Evolutionary conservation across 1,140 invertebrate species (phyloP).

Genomic region (Halotydeus destructor): DNA sequence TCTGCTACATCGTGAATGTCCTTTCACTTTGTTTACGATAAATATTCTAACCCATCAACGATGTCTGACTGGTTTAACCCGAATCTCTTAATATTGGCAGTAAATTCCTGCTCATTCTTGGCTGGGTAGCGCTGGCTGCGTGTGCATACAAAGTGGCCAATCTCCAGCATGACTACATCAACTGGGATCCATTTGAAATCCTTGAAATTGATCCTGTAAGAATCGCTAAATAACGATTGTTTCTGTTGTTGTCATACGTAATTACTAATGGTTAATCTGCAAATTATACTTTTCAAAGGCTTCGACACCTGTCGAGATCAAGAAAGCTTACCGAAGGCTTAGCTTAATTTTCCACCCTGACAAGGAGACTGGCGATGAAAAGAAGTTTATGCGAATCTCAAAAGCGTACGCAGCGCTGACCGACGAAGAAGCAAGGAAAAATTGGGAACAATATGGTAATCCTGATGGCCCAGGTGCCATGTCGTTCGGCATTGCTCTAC

Average conservation of each 20-base stretch:
- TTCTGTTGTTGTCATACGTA: neutral
- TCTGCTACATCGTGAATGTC: neutral
- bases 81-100: slow-evolving; percentile 26
- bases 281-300: slow-evolving; percentile 30
- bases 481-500: slow-evolving; percentile 95
- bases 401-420: slow-evolving; percentile 71
- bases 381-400: slow-evolving; percentile 88
- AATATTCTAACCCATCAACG: too few species aligned
- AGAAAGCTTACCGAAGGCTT: slow-evolving; percentile 80
- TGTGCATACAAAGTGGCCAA: slow-evolving; percentile 89
- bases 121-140: slow-evolving; percentile 67
- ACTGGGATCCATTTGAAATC: slow-evolving; percentile 97
- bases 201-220: slow-evolving; percentile 58
- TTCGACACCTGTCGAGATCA: slow-evolving; percentile 65
- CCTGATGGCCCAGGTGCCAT: slow-evolving; percentile 96
- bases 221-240: slow-evolving; percentile 8
- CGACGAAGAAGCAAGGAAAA: slow-evolving; percentile 84
- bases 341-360: slow-evolving; percentile 91
- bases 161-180: slow-evolving; percentile 92
- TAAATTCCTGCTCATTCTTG: slow-evolving; percentile 45
- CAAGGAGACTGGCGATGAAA: slow-evolving; percentile 88
- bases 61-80: neutral
- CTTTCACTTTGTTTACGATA: slow-evolving; percentile 9
- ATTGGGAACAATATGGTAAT: slow-evolving; percentile 98
- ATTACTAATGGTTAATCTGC: neutral